Evolutionary conservation across 1,140 invertebrate species (phyloP), one percentile per base, ranked within the genome.

Genomic region (Belonocnema kinseyi): DNA sequence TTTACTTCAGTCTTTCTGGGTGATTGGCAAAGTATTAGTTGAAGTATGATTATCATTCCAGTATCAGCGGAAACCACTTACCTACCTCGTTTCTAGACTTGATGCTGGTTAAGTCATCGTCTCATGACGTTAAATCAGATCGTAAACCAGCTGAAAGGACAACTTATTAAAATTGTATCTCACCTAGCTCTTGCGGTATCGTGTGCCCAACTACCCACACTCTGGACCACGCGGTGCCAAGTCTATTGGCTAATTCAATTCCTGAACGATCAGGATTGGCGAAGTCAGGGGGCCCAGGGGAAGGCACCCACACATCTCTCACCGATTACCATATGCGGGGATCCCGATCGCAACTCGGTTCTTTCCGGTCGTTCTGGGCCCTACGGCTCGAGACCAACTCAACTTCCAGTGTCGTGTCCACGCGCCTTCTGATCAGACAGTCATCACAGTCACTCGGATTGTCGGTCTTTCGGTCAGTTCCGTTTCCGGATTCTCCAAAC

Each of bases 321-420:
- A 74, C 77, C 82, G 82, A 88, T 89, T 89, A 88, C 88, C 88
- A 89, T 89, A 89, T 88, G 88, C 83, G 88, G 87, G 85, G 84
- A 85, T 88, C 76, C 79, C 83, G 84, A 85, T 85, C 84, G 81
- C 80, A 66, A 80, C 82, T 82, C 54, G 80, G 80, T 82, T 77
- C 80, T 79, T 82, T 75, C 80, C 79, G 83, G 82, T 74, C 77
- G 70, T 56, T 56, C 75, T 40, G 19, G 75, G 72, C 77, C n/a
- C 73, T 56, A 8, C 56, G 52, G 73, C 58, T 77, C 76, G 79
- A 79, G 85, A 80, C 83, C 81, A 81, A 77, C 84, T 74, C 83
- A 72, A 70, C 73, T 82, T 81, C 85, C 82, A 83, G 81, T 85
- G 77, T 84, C 74, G 74, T 74, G 84, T 79, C 81, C 85, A 82